phyloP scores from a whole-genome alignment of 2,113 vertebrate species.

The Phalacrocorax carbo region DNA sequence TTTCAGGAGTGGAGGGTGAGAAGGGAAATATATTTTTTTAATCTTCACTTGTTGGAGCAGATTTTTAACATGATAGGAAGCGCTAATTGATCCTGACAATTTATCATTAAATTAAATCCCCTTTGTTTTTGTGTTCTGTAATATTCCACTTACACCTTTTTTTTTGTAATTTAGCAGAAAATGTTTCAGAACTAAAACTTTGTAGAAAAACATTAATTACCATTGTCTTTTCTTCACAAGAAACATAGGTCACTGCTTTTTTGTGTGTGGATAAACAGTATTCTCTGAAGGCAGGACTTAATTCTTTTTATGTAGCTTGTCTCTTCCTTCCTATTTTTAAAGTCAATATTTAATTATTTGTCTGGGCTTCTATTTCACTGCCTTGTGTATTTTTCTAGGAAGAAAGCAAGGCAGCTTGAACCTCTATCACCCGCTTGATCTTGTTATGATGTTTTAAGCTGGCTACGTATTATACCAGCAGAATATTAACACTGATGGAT shows the following conservation, averaged over 20 bases:
- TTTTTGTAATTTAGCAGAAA: not conserved
- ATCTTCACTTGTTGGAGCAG: not conserved
- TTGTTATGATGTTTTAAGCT: not conserved
- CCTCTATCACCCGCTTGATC: not conserved
- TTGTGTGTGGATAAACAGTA: constrained; percentile 3
- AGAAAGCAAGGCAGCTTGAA: not conserved
- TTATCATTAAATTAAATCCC: constrained; percentile 1
- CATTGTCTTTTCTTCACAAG: not conserved
- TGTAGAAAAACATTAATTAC: not conserved
- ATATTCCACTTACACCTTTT: constrained; percentile 16
- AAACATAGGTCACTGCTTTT: not conserved
- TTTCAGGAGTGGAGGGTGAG: not conserved
- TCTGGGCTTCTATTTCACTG: not conserved
- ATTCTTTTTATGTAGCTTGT: constrained; percentile 9
- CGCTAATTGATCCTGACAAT: not conserved
- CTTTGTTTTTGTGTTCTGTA: not conserved
- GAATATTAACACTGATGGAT: not conserved
- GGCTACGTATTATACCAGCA: not conserved
- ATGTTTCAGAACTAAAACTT: not conserved
- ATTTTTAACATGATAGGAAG: constrained; percentile 9
- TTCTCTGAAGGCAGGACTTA: not conserved
- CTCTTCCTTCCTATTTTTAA: constrained; percentile 4
- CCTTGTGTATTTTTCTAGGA: not conserved
- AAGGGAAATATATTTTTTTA: not conserved
- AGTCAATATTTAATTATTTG: constrained; percentile 6